phyloP scores from a whole-genome alignment of 2,797 vertebrate species.

The Fistularia tabacaria region DNA sequence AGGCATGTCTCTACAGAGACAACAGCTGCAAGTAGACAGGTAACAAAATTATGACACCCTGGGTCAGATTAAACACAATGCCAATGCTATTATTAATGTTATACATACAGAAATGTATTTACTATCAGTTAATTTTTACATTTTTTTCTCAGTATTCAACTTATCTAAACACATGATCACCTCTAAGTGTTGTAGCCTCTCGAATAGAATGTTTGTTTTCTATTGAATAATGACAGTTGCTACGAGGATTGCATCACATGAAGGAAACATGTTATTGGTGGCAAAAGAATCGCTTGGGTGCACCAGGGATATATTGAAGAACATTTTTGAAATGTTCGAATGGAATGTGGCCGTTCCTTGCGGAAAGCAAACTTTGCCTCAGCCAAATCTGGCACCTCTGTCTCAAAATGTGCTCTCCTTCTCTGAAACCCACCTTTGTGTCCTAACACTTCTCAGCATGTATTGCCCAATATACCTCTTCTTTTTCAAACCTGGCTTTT shows the following conservation, averaged over 20 bases:
- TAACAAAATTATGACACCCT: constrained; percentile 1
- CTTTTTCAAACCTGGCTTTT: not conserved
- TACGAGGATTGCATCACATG: not conserved
- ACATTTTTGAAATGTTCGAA: constrained; percentile 46
- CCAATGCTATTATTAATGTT: not conserved
- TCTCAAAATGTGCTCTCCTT: constrained; percentile 53
- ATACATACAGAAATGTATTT: too few relatives aligned
- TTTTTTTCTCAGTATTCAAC: not conserved
- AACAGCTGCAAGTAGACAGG: not conserved
- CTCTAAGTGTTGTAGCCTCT: not conserved
- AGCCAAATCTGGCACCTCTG: constrained; percentile 56
- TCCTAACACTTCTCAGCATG: constrained; percentile 4
- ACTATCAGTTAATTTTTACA: not conserved
- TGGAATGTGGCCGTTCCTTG: constrained; percentile 61
- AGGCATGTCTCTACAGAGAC: constrained; percentile 9
- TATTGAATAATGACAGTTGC: not conserved
- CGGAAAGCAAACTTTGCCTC: constrained; percentile 58
- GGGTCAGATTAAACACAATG: too few relatives aligned
- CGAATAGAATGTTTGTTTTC: not conserved
- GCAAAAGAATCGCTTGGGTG: constrained; percentile 4
- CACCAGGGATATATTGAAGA: constrained; percentile 20
- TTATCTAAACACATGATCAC: not conserved
- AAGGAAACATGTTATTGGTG: constrained; percentile 21
- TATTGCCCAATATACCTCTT: not conserved
- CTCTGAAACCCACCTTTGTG: constrained; percentile 42